phyloP scores from a whole-genome alignment of 1,140 invertebrate genomes.

The Panulirus ornatus region DNA sequence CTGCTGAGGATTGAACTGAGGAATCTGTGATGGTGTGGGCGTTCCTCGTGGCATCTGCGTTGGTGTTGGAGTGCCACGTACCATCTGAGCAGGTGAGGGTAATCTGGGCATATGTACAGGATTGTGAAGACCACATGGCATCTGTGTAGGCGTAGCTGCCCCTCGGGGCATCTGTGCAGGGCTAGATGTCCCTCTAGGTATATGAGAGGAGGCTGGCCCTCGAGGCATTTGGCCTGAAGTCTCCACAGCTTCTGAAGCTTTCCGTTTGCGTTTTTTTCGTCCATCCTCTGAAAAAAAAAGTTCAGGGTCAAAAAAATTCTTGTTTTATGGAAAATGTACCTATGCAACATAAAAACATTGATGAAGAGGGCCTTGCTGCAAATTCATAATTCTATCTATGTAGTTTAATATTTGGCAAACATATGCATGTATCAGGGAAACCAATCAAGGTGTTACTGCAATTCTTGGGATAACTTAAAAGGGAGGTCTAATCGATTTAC shows the following conservation, averaged over 20 bases:
- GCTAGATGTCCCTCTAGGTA: conserved; percentile 28
- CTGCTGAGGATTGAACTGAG: conserved; percentile 29
- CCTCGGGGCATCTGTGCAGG: conserved; percentile 38
- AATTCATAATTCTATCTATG: too few relatives aligned
- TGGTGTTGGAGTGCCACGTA: conserved; percentile 58
- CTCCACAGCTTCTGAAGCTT: conserved; percentile 47
- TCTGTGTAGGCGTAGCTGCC: conserved; percentile 39
- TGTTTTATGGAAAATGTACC: too few relatives aligned
- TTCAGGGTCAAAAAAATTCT: not conserved
- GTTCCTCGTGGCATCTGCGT: conserved; percentile 45
- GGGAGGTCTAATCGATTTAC: too few relatives aligned
- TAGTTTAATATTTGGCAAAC: too few relatives aligned
- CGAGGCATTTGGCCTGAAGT: not conserved
- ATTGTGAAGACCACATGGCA: conserved; percentile 47
- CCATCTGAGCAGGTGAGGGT: conserved; percentile 60
- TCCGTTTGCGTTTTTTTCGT: conserved; percentile 58
- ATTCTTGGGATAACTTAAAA: too few relatives aligned
- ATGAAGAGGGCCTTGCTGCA: too few relatives aligned
- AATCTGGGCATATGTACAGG: conserved; percentile 54
- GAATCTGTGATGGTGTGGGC: conserved; percentile 44
- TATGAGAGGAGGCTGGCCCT: conserved; percentile 32
- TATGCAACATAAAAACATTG: too few relatives aligned
- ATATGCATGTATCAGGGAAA: too few relatives aligned
- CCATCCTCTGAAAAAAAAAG: conserved; percentile 58
- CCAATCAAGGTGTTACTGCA: too few relatives aligned